Percentiles rank a stretch among this genome's conserved stretches.
Conservation (phyloP, 2,113 vertebrate species). For the Cyrtonyx montezumae region DNA sequence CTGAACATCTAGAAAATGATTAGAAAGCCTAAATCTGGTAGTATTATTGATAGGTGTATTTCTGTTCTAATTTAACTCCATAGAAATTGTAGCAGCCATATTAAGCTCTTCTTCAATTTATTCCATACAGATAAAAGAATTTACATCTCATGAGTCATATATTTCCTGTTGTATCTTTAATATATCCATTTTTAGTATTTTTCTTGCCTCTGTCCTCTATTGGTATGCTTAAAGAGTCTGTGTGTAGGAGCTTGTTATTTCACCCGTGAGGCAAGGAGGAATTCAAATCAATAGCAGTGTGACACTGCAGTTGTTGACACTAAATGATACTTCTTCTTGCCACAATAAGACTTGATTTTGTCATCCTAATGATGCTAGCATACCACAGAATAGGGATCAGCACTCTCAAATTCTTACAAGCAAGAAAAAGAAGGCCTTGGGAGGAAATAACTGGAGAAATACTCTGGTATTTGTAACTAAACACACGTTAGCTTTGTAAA, state of each 20-base stretch:
- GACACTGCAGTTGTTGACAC: slow-evolving; percentile 57
- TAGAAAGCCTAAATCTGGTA: slow-evolving; percentile 42
- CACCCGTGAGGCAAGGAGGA: slow-evolving; percentile 63
- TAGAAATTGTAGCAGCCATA: slow-evolving; percentile 64
- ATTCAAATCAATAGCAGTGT: slow-evolving; percentile 64
- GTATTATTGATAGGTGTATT: slow-evolving; percentile 66
- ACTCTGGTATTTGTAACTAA: slow-evolving; percentile 24
- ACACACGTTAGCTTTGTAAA: background rate
- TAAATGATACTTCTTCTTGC: slow-evolving; percentile 57
- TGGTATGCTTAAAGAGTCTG: slow-evolving; percentile 56
- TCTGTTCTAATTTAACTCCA: slow-evolving; percentile 71
- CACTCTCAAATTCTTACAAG: slow-evolving; percentile 19
- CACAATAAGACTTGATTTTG: slow-evolving; percentile 71
- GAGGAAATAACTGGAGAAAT: slow-evolving; percentile 42
- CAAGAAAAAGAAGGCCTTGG: background rate
- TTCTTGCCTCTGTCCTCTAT: slow-evolving; percentile 40
- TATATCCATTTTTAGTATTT: slow-evolving; percentile 72
- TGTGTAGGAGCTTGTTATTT: slow-evolving; percentile 63
- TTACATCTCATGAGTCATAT: slow-evolving; percentile 70
- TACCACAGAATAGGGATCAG: slow-evolving; percentile 48
- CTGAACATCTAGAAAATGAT: background rate
- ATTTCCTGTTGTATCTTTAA: slow-evolving; percentile 72
- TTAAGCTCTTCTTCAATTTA: slow-evolving; percentile 63
- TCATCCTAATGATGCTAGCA: slow-evolving; percentile 59
- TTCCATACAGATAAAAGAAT: slow-evolving; percentile 66